These are phyloP conservation scores for Tupaia chinensis DNA, from an alignment of 2,113 vertebrate genomes.

Conservation along the genomic window DNA sequence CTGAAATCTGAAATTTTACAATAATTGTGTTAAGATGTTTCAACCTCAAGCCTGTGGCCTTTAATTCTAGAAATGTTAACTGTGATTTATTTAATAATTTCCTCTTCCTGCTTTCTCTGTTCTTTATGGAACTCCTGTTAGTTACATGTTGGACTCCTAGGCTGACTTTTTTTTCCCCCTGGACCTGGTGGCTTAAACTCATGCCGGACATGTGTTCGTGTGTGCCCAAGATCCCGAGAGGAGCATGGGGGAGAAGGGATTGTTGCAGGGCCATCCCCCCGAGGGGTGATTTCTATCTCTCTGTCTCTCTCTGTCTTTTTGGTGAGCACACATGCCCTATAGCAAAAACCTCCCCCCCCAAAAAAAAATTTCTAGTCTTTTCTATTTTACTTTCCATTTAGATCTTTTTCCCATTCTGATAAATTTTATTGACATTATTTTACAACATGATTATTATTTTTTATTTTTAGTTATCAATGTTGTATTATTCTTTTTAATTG, in stretches of 20 bases:
- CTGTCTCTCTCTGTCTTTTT: too few species aligned
- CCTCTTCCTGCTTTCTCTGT: not conserved
- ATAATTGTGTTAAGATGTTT: slow-evolving; percentile 33
- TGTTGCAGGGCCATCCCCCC: too few species aligned
- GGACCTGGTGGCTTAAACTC: too few species aligned
- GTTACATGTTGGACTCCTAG: not conserved
- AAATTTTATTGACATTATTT: slow-evolving; percentile 48
- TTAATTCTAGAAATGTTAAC: slow-evolving; percentile 47
- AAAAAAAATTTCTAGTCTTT: not conserved
- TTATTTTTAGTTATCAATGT: slow-evolving; percentile 1
- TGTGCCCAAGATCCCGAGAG: too few species aligned
- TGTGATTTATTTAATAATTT: slow-evolving; percentile 44
- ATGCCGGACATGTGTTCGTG: too few species aligned
- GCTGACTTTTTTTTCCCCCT: not conserved
- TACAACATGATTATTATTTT: slow-evolving; percentile 27
- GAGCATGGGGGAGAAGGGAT: too few species aligned
- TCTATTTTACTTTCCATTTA: not conserved
- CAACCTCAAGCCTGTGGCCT: slow-evolving; percentile 10
- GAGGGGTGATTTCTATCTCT: too few species aligned
- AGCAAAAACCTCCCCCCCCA: too few species aligned
- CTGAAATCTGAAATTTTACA: slow-evolving; percentile 38
- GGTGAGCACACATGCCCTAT: too few species aligned
- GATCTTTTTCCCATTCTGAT: not conserved
- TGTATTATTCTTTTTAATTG: too few species aligned
- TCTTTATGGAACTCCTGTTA: not conserved